phyloP scores from a whole-genome alignment of 2,113 vertebrate genomes.

The Grallaria varia region DNA sequence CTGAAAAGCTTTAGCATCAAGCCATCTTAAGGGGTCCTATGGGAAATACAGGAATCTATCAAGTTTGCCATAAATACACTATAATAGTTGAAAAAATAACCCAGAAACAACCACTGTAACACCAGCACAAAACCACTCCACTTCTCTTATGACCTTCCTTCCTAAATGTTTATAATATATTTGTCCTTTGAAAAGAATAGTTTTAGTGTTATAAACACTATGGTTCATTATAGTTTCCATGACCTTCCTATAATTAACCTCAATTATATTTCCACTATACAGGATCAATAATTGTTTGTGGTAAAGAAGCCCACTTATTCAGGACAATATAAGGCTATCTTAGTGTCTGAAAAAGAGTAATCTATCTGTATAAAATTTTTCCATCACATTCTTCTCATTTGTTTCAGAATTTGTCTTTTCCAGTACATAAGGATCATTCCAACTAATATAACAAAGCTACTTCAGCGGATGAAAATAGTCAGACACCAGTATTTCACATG shows the following conservation, averaged over 20 bases:
- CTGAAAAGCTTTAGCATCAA: background rate
- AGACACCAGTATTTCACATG: background rate
- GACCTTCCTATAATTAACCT: conserved; percentile 8
- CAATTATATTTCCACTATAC: background rate
- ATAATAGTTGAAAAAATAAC: background rate
- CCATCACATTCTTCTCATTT: background rate
- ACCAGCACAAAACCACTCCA: background rate
- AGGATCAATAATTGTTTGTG: background rate
- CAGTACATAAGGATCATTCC: background rate
- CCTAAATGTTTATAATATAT: background rate
- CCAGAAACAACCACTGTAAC: background rate
- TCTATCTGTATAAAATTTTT: background rate
- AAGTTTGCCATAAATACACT: background rate
- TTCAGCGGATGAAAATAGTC: background rate
- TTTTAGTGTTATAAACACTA: background rate
- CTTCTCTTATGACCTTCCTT: background rate
- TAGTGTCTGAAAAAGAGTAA: background rate
- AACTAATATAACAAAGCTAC: conserved; percentile 7
- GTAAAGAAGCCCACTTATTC: background rate
- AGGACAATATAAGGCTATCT: background rate
- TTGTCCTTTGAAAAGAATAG: background rate
- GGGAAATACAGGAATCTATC: background rate
- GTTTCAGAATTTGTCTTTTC: conserved; percentile 39
- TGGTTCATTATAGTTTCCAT: background rate
- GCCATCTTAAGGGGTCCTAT: background rate